Evolutionary conservation across 2,113 vertebrate genomes (phyloP).

Genomic region (Isurus oxyrinchus): DNA sequence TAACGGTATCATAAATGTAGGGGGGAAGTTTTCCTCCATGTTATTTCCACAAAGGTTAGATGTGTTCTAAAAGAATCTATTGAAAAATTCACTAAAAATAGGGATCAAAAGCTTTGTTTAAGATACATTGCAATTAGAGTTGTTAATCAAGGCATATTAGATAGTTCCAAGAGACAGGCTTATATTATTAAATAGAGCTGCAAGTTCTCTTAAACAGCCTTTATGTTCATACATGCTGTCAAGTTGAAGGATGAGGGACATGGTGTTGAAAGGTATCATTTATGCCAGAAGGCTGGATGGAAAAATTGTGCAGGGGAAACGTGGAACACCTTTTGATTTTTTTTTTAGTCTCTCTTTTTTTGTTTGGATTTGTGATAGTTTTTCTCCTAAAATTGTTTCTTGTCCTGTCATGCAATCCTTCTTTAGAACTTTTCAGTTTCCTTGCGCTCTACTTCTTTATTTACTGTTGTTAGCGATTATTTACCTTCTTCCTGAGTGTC

Average conservation of each 20-base stretch:
- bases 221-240: neutral
- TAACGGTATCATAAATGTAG: neutral
- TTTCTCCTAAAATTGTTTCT: neutral
- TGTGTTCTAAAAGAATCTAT: neutral
- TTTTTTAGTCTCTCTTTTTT: neutral
- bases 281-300: neutral
- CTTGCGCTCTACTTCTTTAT: neutral
- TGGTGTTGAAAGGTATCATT: neutral
- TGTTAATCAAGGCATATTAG: neutral
- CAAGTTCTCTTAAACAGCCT: neutral
- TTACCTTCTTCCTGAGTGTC: neutral
- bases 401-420: neutral
- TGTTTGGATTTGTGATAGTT: neutral
- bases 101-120: neutral
- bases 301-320: neutral
- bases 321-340: neutral
- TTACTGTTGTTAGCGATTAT: neutral
- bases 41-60: neutral
- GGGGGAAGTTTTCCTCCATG: neutral
- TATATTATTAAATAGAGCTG: neutral
- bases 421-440: neutral
- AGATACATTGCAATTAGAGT: neutral
- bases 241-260: neutral
- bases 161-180: neutral
- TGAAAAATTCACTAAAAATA: neutral